Conservation (phyloP, 2,797 vertebrate genomes). For the Lithobates sylvaticus region DNA sequence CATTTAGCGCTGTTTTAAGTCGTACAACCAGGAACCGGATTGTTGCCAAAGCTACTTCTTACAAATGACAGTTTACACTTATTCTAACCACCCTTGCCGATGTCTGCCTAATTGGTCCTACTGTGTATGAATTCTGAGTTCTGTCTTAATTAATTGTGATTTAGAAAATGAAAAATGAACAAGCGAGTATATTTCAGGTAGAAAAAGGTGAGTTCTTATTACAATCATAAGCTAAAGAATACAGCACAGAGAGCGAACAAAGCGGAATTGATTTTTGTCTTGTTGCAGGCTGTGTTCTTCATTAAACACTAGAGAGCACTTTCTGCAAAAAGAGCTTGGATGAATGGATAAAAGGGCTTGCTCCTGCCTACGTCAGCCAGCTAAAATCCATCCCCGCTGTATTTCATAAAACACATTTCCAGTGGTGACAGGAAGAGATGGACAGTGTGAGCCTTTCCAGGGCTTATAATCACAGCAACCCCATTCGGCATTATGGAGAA, state of each 20-base stretch:
- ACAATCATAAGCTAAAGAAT: slow-evolving; percentile 31
- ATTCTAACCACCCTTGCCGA: background rate
- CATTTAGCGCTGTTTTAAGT: no score
- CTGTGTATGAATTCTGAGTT: background rate
- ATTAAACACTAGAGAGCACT: slow-evolving; percentile 46
- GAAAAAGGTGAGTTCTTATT: slow-evolving; percentile 43
- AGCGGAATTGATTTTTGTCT: slow-evolving; percentile 26
- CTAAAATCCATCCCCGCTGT: background rate
- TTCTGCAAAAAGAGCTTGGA: slow-evolving; percentile 42
- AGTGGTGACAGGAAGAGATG: background rate
- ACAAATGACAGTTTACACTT: background rate
- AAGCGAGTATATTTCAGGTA: background rate
- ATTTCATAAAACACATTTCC: slow-evolving; percentile 2
- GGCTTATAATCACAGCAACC: background rate
- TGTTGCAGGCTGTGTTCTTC: slow-evolving; percentile 32
- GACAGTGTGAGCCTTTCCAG: background rate
- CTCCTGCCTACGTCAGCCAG: slow-evolving; percentile 13
- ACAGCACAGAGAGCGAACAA: background rate
- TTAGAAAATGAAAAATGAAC: background rate
- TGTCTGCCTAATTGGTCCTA: background rate
- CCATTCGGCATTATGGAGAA: slow-evolving; percentile 6
- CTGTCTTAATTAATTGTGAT: background rate
- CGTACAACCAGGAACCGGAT: background rate
- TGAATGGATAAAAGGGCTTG: slow-evolving; percentile 36
- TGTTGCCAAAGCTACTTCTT: background rate